Base-by-base conservation (phyloP, 2,113 vertebrate genomes). In the Rhinogobius similis region DNA sequence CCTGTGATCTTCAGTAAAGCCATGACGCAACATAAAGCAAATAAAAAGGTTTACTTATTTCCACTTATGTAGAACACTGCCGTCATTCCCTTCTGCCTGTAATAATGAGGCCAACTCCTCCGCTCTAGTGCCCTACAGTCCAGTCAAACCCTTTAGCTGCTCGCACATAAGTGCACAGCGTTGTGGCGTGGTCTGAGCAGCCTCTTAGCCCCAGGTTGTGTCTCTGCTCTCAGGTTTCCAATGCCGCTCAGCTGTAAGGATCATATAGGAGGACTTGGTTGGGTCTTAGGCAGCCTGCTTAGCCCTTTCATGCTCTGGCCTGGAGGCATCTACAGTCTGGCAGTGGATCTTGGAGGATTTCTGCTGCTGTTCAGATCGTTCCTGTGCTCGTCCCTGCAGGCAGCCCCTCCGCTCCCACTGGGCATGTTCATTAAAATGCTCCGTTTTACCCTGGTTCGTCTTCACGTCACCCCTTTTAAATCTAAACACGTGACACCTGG, bases 361-460 rank as follows among this genome's bases (percentile, higher is more conserved):
- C 39, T 36, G 32, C 85, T 85, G 84, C 82, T 72, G 87, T 86
- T 91, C 83, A 89, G 89, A 91, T 89, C 43, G 87, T 86, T 88
- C 78, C 74, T 87, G 75, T 69, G 64, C 29, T 68, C 67, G 81
- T 84, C 80, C 85, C 83, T 69, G 73, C 82, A 84, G 83, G 82
- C 77, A 79, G 81, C 84, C 83, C 41, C 76, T 76, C 75, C 78
- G 75, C 72, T 89, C 89, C 88, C 88, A 72, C 71, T 78, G 87
- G 83, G 87, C 83, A 86, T 87, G 87, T 91, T 91, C 88, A 91
- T 92, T 92, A 90, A 88, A 90, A 85, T 87, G 85, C 82, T 86
- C 77, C 86, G 56, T 44, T 39, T 73, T 68, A 72, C 77, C 65
- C 68, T 41, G 73, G 82, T 73, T 85, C 80, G 84, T 89, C 78